Base-by-base conservation (phyloP, 2,113 vertebrate genomes). In the Phaethornis superciliosus region DNA sequence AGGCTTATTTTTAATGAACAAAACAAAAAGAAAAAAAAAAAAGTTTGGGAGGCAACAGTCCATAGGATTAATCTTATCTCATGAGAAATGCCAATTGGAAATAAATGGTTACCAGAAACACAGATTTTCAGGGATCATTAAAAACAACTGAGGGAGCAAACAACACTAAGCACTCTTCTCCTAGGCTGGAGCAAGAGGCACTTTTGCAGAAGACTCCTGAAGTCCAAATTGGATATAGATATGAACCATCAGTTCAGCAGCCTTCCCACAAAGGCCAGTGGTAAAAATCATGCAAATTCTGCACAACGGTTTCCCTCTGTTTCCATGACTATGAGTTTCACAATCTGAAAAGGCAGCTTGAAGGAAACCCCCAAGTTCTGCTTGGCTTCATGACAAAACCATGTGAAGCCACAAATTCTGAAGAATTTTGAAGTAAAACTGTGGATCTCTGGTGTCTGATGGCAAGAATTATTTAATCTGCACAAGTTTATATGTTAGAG, bases 291-390 rank as follows among this genome's bases (percentile, higher is more conserved):
- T 3, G 24, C 81, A 85, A 63, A 33, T 75, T 63, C 47, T 84
- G 80, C 71, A 83, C 15, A 16, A 59, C n/a, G 3, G 33, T 84
- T 54, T 13, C 59, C 65, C 62, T 76, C 54, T 49, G 21, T 32
- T 87, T 82, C 63, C 46, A 27, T 5, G 17, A 70, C 19, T 15
- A 22, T 6, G 19, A 67, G 33, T 46, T 80, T 70, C 70, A 92
- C 16, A 85, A 16, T 35, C 33, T 68, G 23, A 23, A 81, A 91
- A n/a, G 56, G 37, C 88, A 91, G 42, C 67, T 77, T 59, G 33
- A 28, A 89, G 71, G 23, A 88, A 92, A 93, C 79, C 64, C 12
- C 35, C 44, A 80, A 78, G 75, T 74, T 91, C 70, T 93, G 81
- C 33, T 85, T 75, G 3, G 11, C 83, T 93, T 87, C 47, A 59